Base-by-base conservation (phyloP, 2,888 invertebrate species). In the Xestia c-nigrum region DNA sequence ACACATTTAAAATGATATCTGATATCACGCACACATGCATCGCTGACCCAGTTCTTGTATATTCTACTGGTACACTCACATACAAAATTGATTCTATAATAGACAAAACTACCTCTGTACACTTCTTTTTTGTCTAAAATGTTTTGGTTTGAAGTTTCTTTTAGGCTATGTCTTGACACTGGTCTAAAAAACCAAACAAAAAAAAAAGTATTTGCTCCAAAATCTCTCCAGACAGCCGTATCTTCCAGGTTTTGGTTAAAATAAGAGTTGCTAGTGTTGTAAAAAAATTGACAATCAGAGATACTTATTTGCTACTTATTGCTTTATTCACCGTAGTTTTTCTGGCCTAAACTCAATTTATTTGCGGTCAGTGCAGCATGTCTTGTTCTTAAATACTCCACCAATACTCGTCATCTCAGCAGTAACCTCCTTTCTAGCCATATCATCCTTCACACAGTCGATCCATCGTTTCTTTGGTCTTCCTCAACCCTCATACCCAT, bases 1-100 rank as follows among this genome's bases (percentile, higher is more conserved):
- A 57, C 79, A 70, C 64, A 63, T 76, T 75, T 79, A 64, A 78
- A 78, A 76, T 80, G 31, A 64, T 76, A 73, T 80, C 76, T 67
- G 84, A 73, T 74, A 73, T 57, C 50, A 74, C 73, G 14, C 80
- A 69, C 74, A 81, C 76, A 66, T 68, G 38, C 67, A 59, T 19
- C 9, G 9, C 46, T 79, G 77, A 80, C 76, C 77, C 61, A 74
- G 40, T 71, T 84, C 19, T 72, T 57, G 47, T 57, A 31, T 65
- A 31, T 65, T 69, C 9, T 43, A 59, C 46, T 9, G 9, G n/a
- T 83, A 79, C 63, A 59, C 16, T 63, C n/a, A 52, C 38, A 59
- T 59, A 50, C 70, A 77, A 52, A 21, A 47, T 14, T 38, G 6
- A 46, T 16, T 55, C 38, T 38, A 63, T 38, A 40, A 40, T n/a